These are phyloP conservation scores for Xestia sexstrigata DNA, from an alignment of 2,888 invertebrate genomes.

Conservation along the genomic window DNA sequence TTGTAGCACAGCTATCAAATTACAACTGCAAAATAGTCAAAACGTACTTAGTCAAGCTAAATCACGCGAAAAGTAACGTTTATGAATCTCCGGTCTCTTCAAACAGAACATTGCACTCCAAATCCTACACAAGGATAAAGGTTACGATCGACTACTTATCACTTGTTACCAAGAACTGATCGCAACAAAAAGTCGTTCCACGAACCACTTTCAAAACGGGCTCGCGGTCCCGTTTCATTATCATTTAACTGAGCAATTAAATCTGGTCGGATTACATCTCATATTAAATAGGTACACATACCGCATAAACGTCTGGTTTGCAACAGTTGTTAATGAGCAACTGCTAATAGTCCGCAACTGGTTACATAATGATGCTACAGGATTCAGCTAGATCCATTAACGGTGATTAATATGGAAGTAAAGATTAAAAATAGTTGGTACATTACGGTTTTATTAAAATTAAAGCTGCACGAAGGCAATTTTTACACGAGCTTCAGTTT, in stretches of 20 bases:
- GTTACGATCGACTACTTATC: constrained; percentile 8
- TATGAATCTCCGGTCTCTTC: neutral
- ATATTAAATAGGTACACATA: constrained; percentile 55
- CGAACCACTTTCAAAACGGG: constrained; percentile 60
- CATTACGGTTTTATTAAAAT: constrained; percentile 19
- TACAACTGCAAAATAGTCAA: neutral
- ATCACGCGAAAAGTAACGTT: neutral
- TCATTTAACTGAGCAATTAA: constrained; percentile 59
- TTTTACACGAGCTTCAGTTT: neutral
- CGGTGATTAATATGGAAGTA: constrained; percentile 41
- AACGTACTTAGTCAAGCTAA: too few relatives aligned
- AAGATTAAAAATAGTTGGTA: constrained; percentile 17
- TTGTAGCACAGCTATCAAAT: neutral
- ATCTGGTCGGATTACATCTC: constrained; percentile 60
- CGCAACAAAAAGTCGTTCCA: constrained; percentile 40
- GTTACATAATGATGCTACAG: constrained; percentile 21
- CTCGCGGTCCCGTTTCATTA: constrained; percentile 52
- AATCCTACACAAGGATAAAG: constrained; percentile 23
- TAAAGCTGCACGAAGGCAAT: neutral
- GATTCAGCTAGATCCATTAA: constrained; percentile 45
- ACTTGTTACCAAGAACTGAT: constrained; percentile 29
- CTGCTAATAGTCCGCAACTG: constrained; percentile 28
- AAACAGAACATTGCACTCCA: neutral
- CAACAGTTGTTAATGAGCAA: constrained; percentile 38
- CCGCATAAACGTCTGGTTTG: constrained; percentile 49